Evolutionary conservation across 1,140 invertebrate genomes (phyloP), one percentile per base, ranked within the genome.

Genomic region (Ips nitidus): DNA sequence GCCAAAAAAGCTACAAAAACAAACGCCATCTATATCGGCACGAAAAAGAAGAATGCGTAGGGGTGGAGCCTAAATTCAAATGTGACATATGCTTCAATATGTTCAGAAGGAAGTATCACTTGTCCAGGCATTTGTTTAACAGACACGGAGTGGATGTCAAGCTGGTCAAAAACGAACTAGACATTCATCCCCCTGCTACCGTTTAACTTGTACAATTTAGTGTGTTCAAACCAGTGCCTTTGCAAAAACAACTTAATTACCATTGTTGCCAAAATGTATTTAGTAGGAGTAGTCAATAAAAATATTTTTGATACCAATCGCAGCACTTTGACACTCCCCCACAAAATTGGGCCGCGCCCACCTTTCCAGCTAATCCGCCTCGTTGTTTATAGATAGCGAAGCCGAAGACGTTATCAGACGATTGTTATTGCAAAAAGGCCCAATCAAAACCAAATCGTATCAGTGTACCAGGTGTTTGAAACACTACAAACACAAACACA

Each of bases 61-160:
- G 86, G 58, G 86, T 88, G 41, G 86, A 86, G 67, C 89, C 89
- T 8, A 84, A 86, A 41, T 91, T 90, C 72, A 84, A 84, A 36
- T 90, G 89, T 74, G 83, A 86, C 4, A 84, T 87, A 72, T 89
- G 88, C 77, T 75, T 80, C 5, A 85, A 83, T 38, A 79, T 81
- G 52, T 88, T 88, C 73, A 83, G 83, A 37, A 81, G 86, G 71
- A 87, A 87, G 75, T 86, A 87, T 70, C 86, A 87, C 75, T 81
- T 87, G 72, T 84, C 84, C 7, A 81, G 86, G 3, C 87, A 88
- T 72, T 64, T 86, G 68, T 83, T 82, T 63, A 85, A 79, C 52
- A 66, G 82, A 66, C 83, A 84, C 72, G 79, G 78, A 57, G 77
- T 82, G 2, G 68, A 73, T 59, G 52, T 73, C 1, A 70, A 70